These are phyloP conservation scores for Poecilia velifera DNA, from an alignment of 2,797 vertebrate genomes.

Conservation along the genomic window DNA sequence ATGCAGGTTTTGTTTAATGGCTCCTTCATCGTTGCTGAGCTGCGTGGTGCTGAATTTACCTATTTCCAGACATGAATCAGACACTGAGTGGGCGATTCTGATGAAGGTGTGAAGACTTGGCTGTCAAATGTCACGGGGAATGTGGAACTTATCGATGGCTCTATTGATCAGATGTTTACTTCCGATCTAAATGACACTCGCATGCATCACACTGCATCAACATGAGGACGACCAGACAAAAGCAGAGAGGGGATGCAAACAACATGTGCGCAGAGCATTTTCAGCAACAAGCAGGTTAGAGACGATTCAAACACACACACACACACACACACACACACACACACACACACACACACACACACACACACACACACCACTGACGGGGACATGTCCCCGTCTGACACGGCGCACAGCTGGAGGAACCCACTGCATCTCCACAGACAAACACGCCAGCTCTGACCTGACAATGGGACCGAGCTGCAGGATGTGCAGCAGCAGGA, in stretches of 20 bases:
- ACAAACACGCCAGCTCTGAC: conserved; percentile 74
- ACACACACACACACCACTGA: too few relatives aligned
- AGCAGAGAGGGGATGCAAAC: conserved; percentile 35
- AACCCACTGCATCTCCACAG: neutral
- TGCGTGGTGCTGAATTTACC: conserved; percentile 1
- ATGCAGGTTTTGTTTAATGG: neutral
- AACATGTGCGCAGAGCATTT: conserved; percentile 47
- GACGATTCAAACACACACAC: neutral
- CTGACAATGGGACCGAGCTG: conserved; percentile 95
- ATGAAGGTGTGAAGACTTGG: neutral
- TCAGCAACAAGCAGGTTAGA: neutral
- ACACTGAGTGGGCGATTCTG: neutral
- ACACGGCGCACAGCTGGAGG: neutral
- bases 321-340: too few relatives aligned
- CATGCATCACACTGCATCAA: conserved; percentile 22
- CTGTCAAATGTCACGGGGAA: neutral
- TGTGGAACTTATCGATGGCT: conserved; percentile 45
- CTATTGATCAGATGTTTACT: conserved; percentile 44
- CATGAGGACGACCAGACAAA: conserved; percentile 27
- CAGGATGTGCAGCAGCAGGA: conserved; percentile 93
- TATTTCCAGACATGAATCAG: conserved; percentile 30
- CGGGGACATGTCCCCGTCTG: neutral
- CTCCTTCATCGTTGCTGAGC: neutral
- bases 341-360: neutral
- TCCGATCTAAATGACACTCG: conserved; percentile 28